Base-by-base conservation (phyloP, 2,797 vertebrate species). In the Chaenodraco wilsoni region DNA sequence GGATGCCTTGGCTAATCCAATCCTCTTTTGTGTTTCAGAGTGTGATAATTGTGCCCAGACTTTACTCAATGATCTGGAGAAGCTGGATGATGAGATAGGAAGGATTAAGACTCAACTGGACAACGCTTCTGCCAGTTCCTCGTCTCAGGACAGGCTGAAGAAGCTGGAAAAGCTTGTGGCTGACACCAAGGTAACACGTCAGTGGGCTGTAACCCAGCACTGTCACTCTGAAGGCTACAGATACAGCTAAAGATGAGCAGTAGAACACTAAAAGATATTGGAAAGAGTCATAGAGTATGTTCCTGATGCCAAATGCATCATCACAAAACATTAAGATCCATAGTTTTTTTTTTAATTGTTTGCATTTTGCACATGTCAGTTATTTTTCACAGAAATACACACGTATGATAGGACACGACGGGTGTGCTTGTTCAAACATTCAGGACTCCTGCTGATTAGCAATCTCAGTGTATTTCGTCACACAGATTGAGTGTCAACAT, bases 1-100 rank as follows among this genome's bases (percentile, higher is more conserved):
- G 27, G 1, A 33, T 27, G 27, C 23, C 11, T 64, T 70, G 65
- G 15, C 40, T 50, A 44, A 74, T 57, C 12, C 5, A 27, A 17
- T 17, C 4, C 6, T 48, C 16, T 19, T 57, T 83, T 80, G 19
- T 52, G 1, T 82, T 91, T 16, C 88, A 99, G 98, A 96, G 60
- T 99, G 98, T 0, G 96, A 96, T 71, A 98, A 92, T 84, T 99
- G 98, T 76, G 96, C 96, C 45, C 92, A 95, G 83, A 96, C 95
- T 0, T 93, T 99, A 64, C 84, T 98, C 13, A 76, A 89, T 0
- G 96, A 99, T 78, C 74, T 99, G 91, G 95, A 95, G 80, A 91
- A 87, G 69, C 93, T 96, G 78, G 91, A 94, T 0, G 83, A 92
- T 0, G 95, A 97, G 37, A 89, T 99, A 79, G 90, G 21, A 49